Evolutionary conservation across 2,113 vertebrate species (phyloP), one percentile per base, ranked within the genome.

Genomic region (Aphelocoma coerulescens): DNA sequence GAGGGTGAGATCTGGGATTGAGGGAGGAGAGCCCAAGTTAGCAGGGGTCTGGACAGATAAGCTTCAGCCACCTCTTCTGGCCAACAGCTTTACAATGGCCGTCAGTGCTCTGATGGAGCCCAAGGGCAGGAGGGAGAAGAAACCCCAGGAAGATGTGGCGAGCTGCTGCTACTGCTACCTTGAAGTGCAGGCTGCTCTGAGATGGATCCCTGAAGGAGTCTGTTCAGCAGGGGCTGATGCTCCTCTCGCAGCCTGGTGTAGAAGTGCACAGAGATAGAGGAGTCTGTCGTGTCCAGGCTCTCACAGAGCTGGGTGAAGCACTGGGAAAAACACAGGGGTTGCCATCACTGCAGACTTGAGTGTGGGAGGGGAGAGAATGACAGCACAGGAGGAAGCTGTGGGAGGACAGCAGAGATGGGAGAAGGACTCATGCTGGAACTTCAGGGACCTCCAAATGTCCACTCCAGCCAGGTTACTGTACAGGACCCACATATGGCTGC

Each of bases 231-330:
- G 6, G 88, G 44, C 26, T n/a, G 93, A 82, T 94, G 95, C 7
- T 97, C 84, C 7, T 96, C 95, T 95, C 65, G 82, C 74, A 98
- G 95, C 65, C 93, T 96, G 75, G 55, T 81, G 59, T 98, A 98
- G 93, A 98, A 98, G 23, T 82, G 74, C 32, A 72, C 94, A 85
- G 97, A 97, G 72, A 97, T 1, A 10, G 96, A 89, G 18, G 32
- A 23, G 67, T 94, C 95, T 35, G 28, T 97, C 0, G 6, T 48
- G 32, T 98, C 97, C 96, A 98, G 88, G 44, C 76, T 82, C 94
- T 98, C 96, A 84, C 98, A 98, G 55, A 98, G 96, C 63, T 91
- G 65, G 33, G 32, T 95, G 79, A 98, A 98, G 85, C 98, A 98
- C 98, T 98, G 57, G 48, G 55, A 76, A 26, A 83, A 51, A 92